Conservation (phyloP, 2,888 invertebrate genomes). For the Eristalis intricaria region DNA sequence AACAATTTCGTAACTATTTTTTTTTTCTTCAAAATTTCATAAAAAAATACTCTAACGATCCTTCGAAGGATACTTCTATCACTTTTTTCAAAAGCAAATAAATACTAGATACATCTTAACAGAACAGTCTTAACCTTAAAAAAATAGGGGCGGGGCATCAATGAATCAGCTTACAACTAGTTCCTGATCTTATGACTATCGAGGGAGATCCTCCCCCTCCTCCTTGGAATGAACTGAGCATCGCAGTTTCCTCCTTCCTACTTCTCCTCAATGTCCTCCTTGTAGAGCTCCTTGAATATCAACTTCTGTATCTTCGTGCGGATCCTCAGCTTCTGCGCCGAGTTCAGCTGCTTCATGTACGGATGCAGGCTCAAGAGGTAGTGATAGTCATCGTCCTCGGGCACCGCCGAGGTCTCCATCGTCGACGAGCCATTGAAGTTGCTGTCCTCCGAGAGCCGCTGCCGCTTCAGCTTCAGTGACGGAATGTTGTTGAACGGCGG, state of each 20-base stretch:
- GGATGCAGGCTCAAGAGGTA: conserved; percentile 81
- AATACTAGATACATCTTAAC: conserved; percentile 48
- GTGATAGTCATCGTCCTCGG: conserved; percentile 81
- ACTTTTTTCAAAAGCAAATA: conserved; percentile 4
- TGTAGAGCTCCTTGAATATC: conserved; percentile 81
- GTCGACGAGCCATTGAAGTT: conserved; percentile 80
- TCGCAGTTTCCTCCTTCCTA: conserved; percentile 50
- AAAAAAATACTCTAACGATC: neutral
- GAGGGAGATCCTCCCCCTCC: neutral
- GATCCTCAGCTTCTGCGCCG: conserved; percentile 80
- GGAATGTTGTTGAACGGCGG: conserved; percentile 76
- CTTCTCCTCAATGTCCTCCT: conserved; percentile 81
- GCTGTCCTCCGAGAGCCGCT: conserved; percentile 79
- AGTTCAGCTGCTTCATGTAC: conserved; percentile 80
- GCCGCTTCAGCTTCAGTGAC: conserved; percentile 78
- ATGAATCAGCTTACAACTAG: conserved; percentile 43
- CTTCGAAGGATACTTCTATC: neutral
- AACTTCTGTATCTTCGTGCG: conserved; percentile 81
- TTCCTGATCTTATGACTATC: conserved; percentile 70
- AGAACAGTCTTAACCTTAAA: conserved; percentile 50
- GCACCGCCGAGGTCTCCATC: conserved; percentile 77
- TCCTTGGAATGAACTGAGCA: conserved; percentile 42
- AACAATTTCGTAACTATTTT: neutral
- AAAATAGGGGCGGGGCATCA: neutral
- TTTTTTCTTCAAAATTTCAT: neutral